phyloP scores from a whole-genome alignment of 2,797 vertebrate species.

The Hipposideros larvatus region DNA sequence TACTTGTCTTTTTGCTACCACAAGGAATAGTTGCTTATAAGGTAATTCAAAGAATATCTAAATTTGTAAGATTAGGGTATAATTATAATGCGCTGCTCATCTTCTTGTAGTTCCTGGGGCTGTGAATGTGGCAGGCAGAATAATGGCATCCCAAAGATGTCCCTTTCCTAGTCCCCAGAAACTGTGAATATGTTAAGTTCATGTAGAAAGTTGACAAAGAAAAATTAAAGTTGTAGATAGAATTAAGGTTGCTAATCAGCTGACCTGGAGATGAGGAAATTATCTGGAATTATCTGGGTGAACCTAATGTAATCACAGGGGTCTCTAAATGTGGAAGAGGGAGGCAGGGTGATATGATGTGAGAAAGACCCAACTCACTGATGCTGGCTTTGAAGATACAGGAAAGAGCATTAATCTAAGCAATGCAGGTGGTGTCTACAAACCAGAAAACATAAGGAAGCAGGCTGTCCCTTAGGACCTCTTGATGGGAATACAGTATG shows the following conservation, averaged over 20 bases:
- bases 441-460: not conserved
- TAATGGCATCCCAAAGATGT: not conserved
- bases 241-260: not conserved
- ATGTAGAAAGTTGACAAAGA: not conserved
- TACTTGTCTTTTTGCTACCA: not conserved
- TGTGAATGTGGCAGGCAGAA: not conserved
- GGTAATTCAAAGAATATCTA: not conserved
- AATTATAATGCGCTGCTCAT: not conserved
- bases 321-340: not conserved
- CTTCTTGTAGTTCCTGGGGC: not conserved
- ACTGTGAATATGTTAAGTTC: not conserved
- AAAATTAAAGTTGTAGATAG: not conserved
- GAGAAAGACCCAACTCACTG: rapidly evolving
- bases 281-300: not conserved
- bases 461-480: not conserved
- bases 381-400: not conserved
- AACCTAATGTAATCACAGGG: not conserved
- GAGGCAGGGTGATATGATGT: not conserved
- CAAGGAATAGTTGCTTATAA: not conserved
- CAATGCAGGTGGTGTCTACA: not conserved
- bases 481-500: not conserved
- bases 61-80: not conserved
- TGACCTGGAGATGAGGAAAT: not conserved
- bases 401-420: not conserved
- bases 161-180: not conserved